phyloP scores from a whole-genome alignment of 2,113 vertebrate genomes.

The Periophthalmus modestus region DNA sequence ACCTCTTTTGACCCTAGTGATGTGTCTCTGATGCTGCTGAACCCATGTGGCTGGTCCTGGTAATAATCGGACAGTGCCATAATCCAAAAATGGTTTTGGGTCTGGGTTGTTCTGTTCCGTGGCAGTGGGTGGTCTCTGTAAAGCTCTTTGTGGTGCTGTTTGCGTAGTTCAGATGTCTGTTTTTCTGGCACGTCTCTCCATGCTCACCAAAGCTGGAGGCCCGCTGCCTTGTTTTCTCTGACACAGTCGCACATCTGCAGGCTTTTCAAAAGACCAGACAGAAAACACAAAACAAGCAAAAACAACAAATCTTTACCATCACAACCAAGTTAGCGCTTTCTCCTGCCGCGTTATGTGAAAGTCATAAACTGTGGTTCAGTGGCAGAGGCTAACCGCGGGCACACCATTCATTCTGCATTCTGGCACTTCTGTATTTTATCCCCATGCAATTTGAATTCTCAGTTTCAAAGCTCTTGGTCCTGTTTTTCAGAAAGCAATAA shows the following conservation, averaged over 20 bases:
- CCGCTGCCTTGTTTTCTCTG: slow-evolving; percentile 59
- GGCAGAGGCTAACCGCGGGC: slow-evolving; percentile 48
- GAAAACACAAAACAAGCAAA: slow-evolving; percentile 40
- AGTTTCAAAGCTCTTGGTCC: slow-evolving; percentile 52
- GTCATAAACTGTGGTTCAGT: slow-evolving; percentile 53
- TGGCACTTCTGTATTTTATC: slow-evolving; percentile 60
- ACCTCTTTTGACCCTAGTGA: not conserved
- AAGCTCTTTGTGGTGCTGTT: slow-evolving; percentile 54
- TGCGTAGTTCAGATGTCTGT: slow-evolving; percentile 60
- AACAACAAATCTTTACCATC: slow-evolving; percentile 28
- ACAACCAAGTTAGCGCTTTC: slow-evolving; percentile 29
- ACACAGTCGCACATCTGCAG: slow-evolving; percentile 54
- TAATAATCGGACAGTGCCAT: slow-evolving; percentile 50
- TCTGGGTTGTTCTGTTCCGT: slow-evolving; percentile 43
- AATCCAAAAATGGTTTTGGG: slow-evolving; percentile 43
- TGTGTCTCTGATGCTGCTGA: slow-evolving; percentile 28
- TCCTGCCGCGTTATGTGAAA: not conserved
- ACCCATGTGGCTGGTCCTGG: slow-evolving; percentile 34
- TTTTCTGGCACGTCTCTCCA: slow-evolving; percentile 59
- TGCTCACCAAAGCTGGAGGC: slow-evolving; percentile 50
- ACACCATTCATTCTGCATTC: slow-evolving; percentile 56
- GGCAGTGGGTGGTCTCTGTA: slow-evolving; percentile 59
- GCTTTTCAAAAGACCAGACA: slow-evolving; percentile 42
- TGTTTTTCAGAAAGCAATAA: slow-evolving; percentile 59
- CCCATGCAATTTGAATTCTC: slow-evolving; percentile 46